A percentile compares a stretch with the other conserved stretches of the same genome.
These are phyloP conservation scores for Perithous albicinctus DNA, from an alignment of 2,888 invertebrate genomes.

Conservation along the genomic window DNA sequence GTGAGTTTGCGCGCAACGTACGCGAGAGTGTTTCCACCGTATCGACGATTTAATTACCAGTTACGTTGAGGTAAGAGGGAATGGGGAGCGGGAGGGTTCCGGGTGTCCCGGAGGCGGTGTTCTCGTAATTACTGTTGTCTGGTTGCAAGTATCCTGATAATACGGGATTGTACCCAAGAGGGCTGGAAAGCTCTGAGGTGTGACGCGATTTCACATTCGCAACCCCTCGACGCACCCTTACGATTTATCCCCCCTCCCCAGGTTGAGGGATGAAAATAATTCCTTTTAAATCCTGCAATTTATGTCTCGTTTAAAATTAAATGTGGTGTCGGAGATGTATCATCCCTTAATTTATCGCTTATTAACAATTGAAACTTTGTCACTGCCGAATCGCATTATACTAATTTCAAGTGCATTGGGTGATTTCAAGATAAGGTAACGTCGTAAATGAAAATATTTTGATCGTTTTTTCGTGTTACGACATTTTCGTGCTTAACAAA, in stretches of 20 bases:
- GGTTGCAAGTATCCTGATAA: conserved; percentile 55
- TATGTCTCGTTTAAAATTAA: background rate
- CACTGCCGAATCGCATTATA: background rate
- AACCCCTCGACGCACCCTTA: background rate
- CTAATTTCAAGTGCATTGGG: background rate
- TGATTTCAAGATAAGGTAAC: too few relatives aligned
- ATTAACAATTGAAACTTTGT: background rate
- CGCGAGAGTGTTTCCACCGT: conserved; percentile 33
- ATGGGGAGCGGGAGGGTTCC: too few relatives aligned
- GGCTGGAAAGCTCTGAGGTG: conserved; percentile 25
- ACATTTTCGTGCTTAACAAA: too few relatives aligned
- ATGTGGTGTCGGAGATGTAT: too few relatives aligned
- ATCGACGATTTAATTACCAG: conserved; percentile 67
- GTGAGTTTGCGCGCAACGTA: conserved; percentile 18
- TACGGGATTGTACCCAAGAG: conserved; percentile 40
- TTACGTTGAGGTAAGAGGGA: conserved; percentile 46
- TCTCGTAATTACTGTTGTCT: conserved; percentile 62
- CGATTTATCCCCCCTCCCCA: background rate
- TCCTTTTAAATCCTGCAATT: background rate
- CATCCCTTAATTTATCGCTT: background rate
- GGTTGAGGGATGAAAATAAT: background rate
- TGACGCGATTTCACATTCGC: conserved; percentile 37
- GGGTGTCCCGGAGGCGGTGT: conserved; percentile 33
- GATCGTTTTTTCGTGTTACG: too few relatives aligned
- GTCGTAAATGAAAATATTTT: too few relatives aligned